These are phyloP conservation scores for Rhyacichthys aspro DNA, from an alignment of 2,797 vertebrate genomes.

Conservation along the genomic window DNA sequence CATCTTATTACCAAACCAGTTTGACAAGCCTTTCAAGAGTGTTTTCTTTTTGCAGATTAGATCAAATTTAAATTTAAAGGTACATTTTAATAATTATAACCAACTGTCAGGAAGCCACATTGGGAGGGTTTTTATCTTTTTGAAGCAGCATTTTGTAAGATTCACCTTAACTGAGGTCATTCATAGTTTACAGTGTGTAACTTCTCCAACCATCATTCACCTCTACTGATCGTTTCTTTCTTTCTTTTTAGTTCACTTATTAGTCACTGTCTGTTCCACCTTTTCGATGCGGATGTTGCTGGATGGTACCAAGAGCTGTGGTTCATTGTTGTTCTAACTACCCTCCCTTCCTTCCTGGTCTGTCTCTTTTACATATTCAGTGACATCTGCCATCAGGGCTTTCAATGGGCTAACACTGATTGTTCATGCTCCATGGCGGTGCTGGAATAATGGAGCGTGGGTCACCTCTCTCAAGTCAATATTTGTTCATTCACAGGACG, in stretches of 20 bases:
- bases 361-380: constrained; percentile 48
- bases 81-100: not conserved
- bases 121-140: no score
- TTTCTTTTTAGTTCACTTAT: no score
- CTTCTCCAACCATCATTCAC: no score
- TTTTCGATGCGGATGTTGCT: not conserved
- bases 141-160: no score
- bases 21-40: constrained; percentile 13
- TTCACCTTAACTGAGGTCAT: no score
- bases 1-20: not conserved
- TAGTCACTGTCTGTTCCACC: no score
- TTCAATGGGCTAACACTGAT: constrained; percentile 21
- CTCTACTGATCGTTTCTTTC: no score
- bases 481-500: constrained; percentile 46
- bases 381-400: constrained; percentile 56
- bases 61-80: not conserved
- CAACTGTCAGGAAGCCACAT: no score
- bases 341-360: constrained; percentile 16
- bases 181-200: no score
- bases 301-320: not conserved
- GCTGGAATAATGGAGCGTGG: constrained; percentile 49
- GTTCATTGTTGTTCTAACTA: constrained; percentile 16
- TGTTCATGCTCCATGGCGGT: constrained; percentile 15
- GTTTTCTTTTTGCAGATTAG: constrained; percentile 68
- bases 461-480: constrained; percentile 48